These are phyloP conservation scores for Junonia oenone DNA, from an alignment of 2,888 invertebrate genomes.

Conservation along the genomic window DNA sequence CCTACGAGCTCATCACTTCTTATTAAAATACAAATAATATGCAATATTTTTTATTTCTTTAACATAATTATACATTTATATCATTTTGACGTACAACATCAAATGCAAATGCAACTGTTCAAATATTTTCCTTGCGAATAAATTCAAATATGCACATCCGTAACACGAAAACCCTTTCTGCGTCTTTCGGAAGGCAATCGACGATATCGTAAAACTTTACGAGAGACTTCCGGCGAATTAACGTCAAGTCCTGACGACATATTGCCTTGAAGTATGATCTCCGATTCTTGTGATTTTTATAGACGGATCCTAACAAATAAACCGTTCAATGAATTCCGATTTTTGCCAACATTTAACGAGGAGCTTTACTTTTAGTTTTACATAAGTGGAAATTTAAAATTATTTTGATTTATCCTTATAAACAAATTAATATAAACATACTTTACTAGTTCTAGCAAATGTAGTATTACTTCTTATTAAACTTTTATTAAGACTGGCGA, in stretches of 20 bases:
- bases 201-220: conserved; percentile 73
- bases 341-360: neutral
- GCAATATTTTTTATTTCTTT: too few species aligned
- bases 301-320: neutral
- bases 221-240: conserved; percentile 69
- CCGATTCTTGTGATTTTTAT: neutral
- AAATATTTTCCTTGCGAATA: conserved; percentile 11
- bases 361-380: too few species aligned
- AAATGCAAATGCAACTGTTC: conserved; percentile 1
- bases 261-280: conserved; percentile 26
- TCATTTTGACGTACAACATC: neutral
- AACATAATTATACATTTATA: too few species aligned
- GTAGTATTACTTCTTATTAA: too few species aligned
- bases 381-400: too few species aligned
- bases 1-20: too few species aligned
- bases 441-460: too few species aligned
- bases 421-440: too few species aligned
- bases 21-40: too few species aligned
- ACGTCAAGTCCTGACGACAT: conserved; percentile 43
- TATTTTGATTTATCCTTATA: too few species aligned
- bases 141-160: conserved; percentile 21
- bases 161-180: conserved; percentile 52
- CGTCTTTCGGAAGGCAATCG: conserved; percentile 60
- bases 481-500: too few species aligned
- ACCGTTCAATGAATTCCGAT: neutral